Percentiles rank a stretch among this genome's conserved stretches.
phyloP scores from a whole-genome alignment of 2,888 invertebrate species.

The Caenorhabditis macrosperma region DNA sequence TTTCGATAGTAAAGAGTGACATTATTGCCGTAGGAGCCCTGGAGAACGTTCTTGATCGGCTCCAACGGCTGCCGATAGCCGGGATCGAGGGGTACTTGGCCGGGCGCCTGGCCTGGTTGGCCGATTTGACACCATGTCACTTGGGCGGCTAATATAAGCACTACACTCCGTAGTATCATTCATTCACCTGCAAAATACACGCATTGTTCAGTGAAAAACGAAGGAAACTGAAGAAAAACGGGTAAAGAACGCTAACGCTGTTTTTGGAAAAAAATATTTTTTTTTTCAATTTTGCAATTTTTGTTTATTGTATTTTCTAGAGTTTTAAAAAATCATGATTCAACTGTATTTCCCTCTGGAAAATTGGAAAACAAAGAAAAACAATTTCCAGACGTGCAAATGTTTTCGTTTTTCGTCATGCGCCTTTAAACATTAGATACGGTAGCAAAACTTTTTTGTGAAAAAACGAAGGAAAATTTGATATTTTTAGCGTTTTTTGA shows the following conservation, averaged over 20 bases:
- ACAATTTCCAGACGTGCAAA: too few relatives aligned
- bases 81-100: slow-evolving; percentile 59
- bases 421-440: too few relatives aligned
- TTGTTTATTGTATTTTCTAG: too few relatives aligned
- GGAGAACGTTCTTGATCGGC: slow-evolving; percentile 73
- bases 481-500: too few relatives aligned
- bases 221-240: too few relatives aligned
- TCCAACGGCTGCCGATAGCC: slow-evolving; percentile 61
- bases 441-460: too few relatives aligned
- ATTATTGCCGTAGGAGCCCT: slow-evolving; percentile 78
- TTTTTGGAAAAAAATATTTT: background rate
- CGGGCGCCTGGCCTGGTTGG: slow-evolving; percentile 57
- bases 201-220: background rate
- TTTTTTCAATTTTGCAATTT: too few relatives aligned
- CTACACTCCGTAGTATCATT: slow-evolving; percentile 41
- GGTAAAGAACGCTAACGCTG: background rate
- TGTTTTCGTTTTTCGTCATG: too few relatives aligned
- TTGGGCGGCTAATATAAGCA: slow-evolving; percentile 37
- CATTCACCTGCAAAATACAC: slow-evolving; percentile 44
- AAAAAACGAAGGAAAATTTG: too few relatives aligned
- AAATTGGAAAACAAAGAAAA: too few relatives aligned
- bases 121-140: slow-evolving; percentile 54
- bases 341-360: too few relatives aligned
- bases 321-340: too few relatives aligned
- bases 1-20: slow-evolving; percentile 77